phyloP scores from a whole-genome alignment of 2,113 vertebrate genomes.

The Drymodes brunneopygia region DNA sequence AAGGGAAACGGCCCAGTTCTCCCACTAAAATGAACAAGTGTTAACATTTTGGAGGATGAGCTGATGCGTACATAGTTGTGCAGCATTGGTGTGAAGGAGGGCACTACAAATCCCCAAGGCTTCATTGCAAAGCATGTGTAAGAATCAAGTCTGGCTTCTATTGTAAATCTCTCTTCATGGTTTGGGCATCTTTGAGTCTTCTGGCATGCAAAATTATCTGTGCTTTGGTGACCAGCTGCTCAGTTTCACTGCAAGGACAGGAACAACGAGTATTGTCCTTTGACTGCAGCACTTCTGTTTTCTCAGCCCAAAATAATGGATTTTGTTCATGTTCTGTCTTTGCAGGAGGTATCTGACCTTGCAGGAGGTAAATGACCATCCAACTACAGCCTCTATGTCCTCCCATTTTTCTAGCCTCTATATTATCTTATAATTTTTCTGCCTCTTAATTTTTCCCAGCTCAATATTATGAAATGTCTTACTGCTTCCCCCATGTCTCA shows the following conservation, averaged over 20 bases:
- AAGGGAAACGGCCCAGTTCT: neutral
- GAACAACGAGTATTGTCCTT: neutral
- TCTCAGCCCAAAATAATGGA: neutral
- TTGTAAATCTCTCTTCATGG: neutral
- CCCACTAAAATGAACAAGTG: neutral
- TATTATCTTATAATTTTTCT: neutral
- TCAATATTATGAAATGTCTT: neutral
- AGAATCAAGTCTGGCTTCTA: neutral
- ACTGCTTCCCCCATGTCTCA: neutral
- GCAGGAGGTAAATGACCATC: neutral
- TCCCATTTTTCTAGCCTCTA: neutral
- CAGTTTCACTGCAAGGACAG: neutral
- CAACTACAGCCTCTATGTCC: neutral
- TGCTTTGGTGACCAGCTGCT: neutral
- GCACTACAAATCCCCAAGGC: neutral
- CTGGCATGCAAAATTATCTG: neutral
- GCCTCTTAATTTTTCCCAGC: neutral
- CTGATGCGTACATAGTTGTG: neutral
- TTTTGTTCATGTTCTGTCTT: neutral
- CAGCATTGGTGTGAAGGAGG: neutral
- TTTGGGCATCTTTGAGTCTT: neutral
- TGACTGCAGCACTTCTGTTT: neutral
- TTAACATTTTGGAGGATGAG: neutral
- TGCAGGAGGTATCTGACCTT: neutral
- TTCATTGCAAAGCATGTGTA: neutral